These are phyloP conservation scores for Sycophila sp. DNA, from an alignment of 1,140 invertebrate genomes.

Conservation along the genomic window DNA sequence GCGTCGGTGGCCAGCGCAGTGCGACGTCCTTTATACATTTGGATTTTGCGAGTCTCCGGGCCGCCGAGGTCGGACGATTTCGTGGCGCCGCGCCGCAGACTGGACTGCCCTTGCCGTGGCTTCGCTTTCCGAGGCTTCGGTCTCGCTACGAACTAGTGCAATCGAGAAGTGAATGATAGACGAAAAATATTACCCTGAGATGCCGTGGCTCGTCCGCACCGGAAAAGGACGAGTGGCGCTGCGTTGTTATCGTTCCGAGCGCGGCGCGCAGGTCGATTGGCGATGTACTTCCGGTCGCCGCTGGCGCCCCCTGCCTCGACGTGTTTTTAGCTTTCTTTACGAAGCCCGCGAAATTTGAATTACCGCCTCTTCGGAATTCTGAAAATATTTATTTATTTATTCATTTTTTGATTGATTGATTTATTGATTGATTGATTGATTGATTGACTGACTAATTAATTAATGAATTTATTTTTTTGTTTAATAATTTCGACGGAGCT, in stretches of 20 bases:
- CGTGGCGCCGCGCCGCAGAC: neutral
- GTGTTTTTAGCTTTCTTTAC: too few species aligned
- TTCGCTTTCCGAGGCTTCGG: neutral
- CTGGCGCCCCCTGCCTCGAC: too few species aligned
- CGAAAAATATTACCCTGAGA: conserved; percentile 46
- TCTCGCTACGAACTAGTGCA: conserved; percentile 21
- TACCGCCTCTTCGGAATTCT: too few species aligned
- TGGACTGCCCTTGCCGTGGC: neutral
- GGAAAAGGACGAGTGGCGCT: conserved; percentile 53
- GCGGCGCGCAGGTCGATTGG: too few species aligned
- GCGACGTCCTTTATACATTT: too few species aligned
- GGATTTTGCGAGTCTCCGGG: conserved; percentile 1
- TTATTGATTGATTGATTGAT: too few species aligned
- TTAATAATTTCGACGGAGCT: too few species aligned
- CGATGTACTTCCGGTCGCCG: too few species aligned
- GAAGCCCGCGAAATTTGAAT: too few species aligned
- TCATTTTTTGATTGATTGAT: neutral
- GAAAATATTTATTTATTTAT: too few species aligned
- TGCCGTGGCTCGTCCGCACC: conserved; percentile 46
- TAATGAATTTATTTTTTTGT: neutral
- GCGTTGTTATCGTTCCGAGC: neutral
- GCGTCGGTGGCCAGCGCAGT: neutral
- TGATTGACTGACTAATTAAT: neutral
- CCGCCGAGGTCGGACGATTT: conserved; percentile 4
- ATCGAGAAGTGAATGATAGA: conserved; percentile 42